These are phyloP conservation scores for Mizuhopecten yessoensis DNA, from an alignment of 1,140 invertebrate genomes.

Conservation along the genomic window DNA sequence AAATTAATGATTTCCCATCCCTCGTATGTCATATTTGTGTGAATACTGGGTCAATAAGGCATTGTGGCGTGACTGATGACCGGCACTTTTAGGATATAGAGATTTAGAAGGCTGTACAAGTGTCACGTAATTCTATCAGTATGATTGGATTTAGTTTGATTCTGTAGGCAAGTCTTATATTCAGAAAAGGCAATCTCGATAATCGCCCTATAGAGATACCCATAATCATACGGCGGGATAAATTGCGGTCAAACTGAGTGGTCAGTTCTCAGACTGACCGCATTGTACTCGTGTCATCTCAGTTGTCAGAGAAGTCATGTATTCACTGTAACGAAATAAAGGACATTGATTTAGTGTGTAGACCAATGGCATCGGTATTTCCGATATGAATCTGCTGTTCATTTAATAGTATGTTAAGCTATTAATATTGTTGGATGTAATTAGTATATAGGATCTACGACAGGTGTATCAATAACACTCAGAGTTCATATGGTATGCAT, in stretches of 20 bases:
- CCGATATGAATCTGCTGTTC: neutral
- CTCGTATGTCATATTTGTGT: neutral
- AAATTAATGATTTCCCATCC: neutral
- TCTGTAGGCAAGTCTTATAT: neutral
- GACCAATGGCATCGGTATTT: neutral
- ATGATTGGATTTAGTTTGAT: neutral
- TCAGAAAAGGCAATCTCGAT: neutral
- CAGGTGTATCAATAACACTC: no score
- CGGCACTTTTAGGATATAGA: neutral
- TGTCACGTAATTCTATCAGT: neutral
- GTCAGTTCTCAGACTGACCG: neutral
- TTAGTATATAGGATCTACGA: no score
- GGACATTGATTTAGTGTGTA: neutral
- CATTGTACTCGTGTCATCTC: neutral
- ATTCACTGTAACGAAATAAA: slow-evolving; percentile 28
- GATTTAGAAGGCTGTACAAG: neutral
- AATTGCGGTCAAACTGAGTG: neutral
- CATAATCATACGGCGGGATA: neutral
- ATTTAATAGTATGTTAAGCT: no score
- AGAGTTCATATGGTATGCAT: no score
- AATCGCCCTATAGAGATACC: neutral
- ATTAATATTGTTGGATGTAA: no score
- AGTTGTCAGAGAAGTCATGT: neutral
- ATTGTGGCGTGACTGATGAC: neutral
- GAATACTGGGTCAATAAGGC: neutral